Conservation (phyloP, 2,797 vertebrate species). For the Sebastes flavidus region DNA sequence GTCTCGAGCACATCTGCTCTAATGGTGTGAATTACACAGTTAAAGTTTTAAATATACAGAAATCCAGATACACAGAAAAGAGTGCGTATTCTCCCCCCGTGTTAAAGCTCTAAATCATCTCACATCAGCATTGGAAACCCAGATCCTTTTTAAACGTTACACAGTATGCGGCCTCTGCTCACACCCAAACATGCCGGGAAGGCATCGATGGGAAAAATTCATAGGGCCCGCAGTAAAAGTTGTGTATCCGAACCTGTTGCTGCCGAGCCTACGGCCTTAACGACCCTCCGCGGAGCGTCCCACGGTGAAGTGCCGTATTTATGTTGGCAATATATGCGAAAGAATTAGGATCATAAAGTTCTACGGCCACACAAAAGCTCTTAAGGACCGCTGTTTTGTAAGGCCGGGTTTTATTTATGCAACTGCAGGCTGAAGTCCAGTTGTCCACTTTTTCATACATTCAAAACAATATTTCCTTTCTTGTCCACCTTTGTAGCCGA, state of each 20-base stretch:
- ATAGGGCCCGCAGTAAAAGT: conserved; percentile 92
- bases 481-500: conserved; percentile 49
- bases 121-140: conserved; percentile 40
- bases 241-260: conserved; percentile 93
- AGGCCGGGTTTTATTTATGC: conserved; percentile 73
- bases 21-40: conserved; percentile 40
- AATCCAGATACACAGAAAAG: conserved; percentile 5
- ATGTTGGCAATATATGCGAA: conserved; percentile 98
- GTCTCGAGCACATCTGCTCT: conserved; percentile 31
- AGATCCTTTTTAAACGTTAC: conserved; percentile 54
- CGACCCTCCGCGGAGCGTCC: conserved; percentile 89
- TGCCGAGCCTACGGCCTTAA: conserved; percentile 86
- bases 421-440: conserved; percentile 63
- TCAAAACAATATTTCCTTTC: conserved; percentile 75
- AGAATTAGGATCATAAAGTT: conserved; percentile 98
- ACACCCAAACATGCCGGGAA: conserved; percentile 79
- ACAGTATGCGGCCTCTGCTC: conserved; percentile 40
- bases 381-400: conserved; percentile 75
- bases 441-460: conserved; percentile 48
- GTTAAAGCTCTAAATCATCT: conserved; percentile 47
- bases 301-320: conserved; percentile 92
- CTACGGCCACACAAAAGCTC: conserved; percentile 93
- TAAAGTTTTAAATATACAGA: conserved; percentile 36
- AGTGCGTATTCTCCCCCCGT: not conserved
- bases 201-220: conserved; percentile 90